Base-by-base conservation (phyloP, 2,888 invertebrate genomes). In the Volucella inflata region DNA sequence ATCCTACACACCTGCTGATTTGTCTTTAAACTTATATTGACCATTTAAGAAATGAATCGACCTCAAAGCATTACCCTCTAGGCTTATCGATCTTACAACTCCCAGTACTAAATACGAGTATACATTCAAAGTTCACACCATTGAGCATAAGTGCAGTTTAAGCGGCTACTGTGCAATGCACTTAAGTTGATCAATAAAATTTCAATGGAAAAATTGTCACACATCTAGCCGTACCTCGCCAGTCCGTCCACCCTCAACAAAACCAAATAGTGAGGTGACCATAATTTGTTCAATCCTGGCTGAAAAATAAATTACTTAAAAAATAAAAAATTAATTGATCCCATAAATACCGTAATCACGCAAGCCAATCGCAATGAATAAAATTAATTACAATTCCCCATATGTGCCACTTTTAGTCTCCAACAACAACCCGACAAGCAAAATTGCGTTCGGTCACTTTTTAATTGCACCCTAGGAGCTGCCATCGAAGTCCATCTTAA, bases 331-430 rank as follows among this genome's bases (percentile, higher is more conserved):
- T 30, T 30, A 30, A 30, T 8, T 30, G 62, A 60, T 59, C 70
- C 50, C 68, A 59, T 71, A 84, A 70, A 79, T 84, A 75, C 74
- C 68, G 51, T 59, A 70, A 75, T 79, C 79, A 65, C 51, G 55
- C 51, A 38, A 60, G 74, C 64, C 79, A 70, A 79, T 64, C 65
- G 65, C 74, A 71, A 75, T 84, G 74, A 70, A 84, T 30, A 70
- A 75, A 75, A 79, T 75, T 75, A 84, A 84, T 84, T 79, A 46
- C 64, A 51, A 42, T 51, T 30, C 70, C 74, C 75, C 74, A 62
- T 62, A 64, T 44, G 36, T 30, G 78, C 38, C 10, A n/a, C 62
- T 50, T 17, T 77, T 76, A 60, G 62, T 44, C 16, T 55, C 50
- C 60, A 68, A 57, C 16, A 68, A 68, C 68, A 72, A 42, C 51